phyloP scores from a whole-genome alignment of 2,888 invertebrate species.

The Himalopsyche japonica region DNA sequence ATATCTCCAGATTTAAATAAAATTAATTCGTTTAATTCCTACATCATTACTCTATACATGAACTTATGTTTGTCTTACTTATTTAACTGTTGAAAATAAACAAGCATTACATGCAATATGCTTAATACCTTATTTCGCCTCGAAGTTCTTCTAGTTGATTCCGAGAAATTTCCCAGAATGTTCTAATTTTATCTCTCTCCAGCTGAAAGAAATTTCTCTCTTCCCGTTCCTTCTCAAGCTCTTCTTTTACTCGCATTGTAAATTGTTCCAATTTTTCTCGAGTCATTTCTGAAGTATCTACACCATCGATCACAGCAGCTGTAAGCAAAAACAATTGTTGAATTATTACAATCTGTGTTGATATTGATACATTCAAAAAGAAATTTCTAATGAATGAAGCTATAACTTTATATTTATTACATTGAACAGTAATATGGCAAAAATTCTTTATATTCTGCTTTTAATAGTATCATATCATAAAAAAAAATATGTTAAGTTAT shows the following conservation, averaged over 20 bases:
- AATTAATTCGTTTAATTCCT: too few species aligned
- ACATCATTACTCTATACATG: background rate
- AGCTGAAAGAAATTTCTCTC: conserved; percentile 94
- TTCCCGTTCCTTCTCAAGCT: conserved; percentile 91
- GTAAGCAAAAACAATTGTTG: background rate
- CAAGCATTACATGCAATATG: background rate
- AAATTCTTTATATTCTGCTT: too few species aligned
- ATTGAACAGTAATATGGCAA: background rate
- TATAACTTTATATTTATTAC: background rate
- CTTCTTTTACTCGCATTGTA: conserved; percentile 81
- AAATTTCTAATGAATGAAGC: background rate
- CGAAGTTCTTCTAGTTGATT: conserved; percentile 85
- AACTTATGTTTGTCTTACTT: too few species aligned
- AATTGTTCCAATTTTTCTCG: conserved; percentile 92
- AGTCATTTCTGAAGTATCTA: conserved; percentile 89
- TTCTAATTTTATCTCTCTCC: conserved; percentile 90
- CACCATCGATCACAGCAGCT: conserved; percentile 74
- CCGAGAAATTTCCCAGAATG: conserved; percentile 94
- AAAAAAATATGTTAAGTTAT: too few species aligned
- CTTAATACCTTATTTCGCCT: conserved; percentile 63
- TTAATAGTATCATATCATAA: too few species aligned
- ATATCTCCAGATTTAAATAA: too few species aligned
- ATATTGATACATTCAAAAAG: too few species aligned
- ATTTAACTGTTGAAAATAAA: too few species aligned
- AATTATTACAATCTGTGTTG: too few species aligned